Evolutionary conservation across 2,888 invertebrate genomes (phyloP), one percentile per base, ranked within the genome.

Genomic region (Cataglyphis cursor): DNA sequence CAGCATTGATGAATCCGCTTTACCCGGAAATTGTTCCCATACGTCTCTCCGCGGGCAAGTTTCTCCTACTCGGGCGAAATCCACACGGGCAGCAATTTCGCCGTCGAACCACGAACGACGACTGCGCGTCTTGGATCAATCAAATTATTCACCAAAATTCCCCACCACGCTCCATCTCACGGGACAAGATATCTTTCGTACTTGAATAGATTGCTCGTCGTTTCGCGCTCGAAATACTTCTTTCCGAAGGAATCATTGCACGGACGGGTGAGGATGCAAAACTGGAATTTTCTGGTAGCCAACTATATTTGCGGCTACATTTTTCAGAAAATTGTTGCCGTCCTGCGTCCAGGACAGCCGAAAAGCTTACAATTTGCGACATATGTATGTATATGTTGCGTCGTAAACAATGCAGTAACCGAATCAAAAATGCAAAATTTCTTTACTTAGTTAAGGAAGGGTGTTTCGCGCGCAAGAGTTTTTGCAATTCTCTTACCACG

Each of bases 1-100:
- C 86, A 92, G 91, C 93, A 93, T 93, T 91, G 92, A 93, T 92
- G 91, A 93, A 92, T 92, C 92, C 92, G 91, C 91, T 92, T 92
- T 90, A 88, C 89, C 89, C 90, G 91, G 92, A 92, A 92, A 93
- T 92, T 92, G 92, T 92, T 92, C 92, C 89, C 92, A 92, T 93
- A 92, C 91, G 91, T 93, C 93, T 92, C 87, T 38, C 35, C 88
- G 85, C 65, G 84, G 87, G 76, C 88, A 86, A 90, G 91, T 84
- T 86, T 83, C 85, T 85, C 87, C 84, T 83, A 72, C 83, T 75
- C 78, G 85, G 9, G 59, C 75, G 87, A 82, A 88, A 90, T 85
- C 84, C 66, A 72, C 70, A 78, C 86, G 82, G 66, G 65, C 82
- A 51, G 65, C 57, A 70, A 65, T 81, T 61, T 74, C 90, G 87